These are phyloP conservation scores for Brenthis hecate DNA, from an alignment of 2,888 invertebrate species.

Conservation along the genomic window DNA sequence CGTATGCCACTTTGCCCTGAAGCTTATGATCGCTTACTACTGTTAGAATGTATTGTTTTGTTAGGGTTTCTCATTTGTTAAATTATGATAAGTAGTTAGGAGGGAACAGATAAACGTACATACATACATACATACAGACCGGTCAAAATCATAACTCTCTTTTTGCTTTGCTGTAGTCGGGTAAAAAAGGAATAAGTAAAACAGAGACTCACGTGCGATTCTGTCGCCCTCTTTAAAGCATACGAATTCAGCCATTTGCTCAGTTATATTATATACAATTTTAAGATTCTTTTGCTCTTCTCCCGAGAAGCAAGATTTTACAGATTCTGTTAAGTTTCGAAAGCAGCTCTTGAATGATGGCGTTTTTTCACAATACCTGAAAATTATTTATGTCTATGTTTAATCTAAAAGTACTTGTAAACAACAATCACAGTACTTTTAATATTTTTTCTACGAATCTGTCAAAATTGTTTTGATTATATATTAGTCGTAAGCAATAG, in stretches of 20 bases:
- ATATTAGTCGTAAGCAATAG: too few relatives aligned
- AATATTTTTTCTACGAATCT: too few relatives aligned
- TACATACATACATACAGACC: too few relatives aligned
- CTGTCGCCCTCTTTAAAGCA: constrained; percentile 92
- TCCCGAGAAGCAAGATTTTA: constrained; percentile 84
- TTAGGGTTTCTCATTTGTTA: too few relatives aligned
- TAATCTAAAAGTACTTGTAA: background rate
- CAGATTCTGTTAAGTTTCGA: constrained; percentile 51
- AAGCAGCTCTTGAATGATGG: constrained; percentile 69
- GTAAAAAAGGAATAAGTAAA: background rate
- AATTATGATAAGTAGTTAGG: too few relatives aligned
- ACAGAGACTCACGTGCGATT: constrained; percentile 85
- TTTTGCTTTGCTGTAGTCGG: too few relatives aligned
- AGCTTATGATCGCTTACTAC: too few relatives aligned
- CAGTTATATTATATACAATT: constrained; percentile 85
- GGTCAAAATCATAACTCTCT: too few relatives aligned
- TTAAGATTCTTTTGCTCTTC: constrained; percentile 84
- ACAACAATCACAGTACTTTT: background rate
- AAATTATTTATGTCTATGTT: constrained; percentile 24
- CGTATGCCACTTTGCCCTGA: too few relatives aligned
- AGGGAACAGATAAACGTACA: too few relatives aligned
- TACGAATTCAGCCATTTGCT: constrained; percentile 87
- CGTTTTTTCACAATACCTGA: constrained; percentile 68
- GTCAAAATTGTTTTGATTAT: too few relatives aligned
- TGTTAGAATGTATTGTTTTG: too few relatives aligned